phyloP scores from a whole-genome alignment of 2,113 vertebrate genomes.

The Nibea albiflora region DNA sequence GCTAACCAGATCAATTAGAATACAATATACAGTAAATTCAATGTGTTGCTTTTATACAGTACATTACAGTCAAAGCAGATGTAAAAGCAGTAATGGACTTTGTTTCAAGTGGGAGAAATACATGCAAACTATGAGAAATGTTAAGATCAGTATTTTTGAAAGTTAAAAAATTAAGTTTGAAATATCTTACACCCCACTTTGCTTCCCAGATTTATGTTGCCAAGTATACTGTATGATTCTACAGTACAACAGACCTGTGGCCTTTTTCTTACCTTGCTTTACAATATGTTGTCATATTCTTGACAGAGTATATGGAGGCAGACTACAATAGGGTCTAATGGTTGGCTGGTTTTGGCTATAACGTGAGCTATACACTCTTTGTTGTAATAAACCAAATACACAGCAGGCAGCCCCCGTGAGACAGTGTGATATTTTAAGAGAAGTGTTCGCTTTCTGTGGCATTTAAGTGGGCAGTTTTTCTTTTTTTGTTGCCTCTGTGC shows the following conservation, averaged over 20 bases:
- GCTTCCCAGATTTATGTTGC: not conserved
- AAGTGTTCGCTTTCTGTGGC: conserved; percentile 30
- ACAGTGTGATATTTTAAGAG: conserved; percentile 53
- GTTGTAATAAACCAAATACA: conserved; percentile 51
- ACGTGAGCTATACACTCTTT: conserved; percentile 28
- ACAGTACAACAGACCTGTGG: not conserved
- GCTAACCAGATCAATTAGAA: not conserved
- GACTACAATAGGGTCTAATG: conserved; percentile 8
- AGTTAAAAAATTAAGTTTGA: not conserved
- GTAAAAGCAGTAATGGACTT: not conserved
- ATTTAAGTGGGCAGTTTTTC: conserved; percentile 47
- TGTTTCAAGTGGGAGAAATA: not conserved
- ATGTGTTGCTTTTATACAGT: not conserved
- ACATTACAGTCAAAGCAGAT: not conserved
- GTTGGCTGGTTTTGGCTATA: conserved; percentile 35
- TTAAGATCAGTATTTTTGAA: not conserved
- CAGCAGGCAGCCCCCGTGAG: conserved; percentile 33
- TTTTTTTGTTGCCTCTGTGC: conserved; percentile 28
- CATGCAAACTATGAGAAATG: not conserved
- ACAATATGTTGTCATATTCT: conserved; percentile 24
- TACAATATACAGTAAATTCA: not conserved
- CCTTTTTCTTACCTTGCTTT: conserved; percentile 7
- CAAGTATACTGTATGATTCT: not conserved
- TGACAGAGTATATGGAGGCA: conserved; percentile 25
- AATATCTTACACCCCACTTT: not conserved